phyloP scores from a whole-genome alignment of 2,797 vertebrate genomes.

The Xerus rutilus region DNA sequence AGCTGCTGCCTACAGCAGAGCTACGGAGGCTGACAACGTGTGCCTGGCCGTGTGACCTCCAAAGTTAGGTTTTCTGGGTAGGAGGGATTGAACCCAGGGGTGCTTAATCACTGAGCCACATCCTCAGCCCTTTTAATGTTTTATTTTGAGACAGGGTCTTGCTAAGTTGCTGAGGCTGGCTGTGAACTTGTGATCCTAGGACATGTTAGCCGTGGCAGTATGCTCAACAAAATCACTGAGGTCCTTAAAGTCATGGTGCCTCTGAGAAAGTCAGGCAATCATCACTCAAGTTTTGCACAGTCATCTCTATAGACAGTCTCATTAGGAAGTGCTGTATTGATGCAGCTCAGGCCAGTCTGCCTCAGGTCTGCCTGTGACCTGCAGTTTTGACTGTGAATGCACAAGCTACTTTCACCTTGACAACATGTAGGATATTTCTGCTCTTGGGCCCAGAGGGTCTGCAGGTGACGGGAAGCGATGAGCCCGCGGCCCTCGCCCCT shows the following conservation, averaged over 20 bases:
- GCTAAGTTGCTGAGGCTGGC: too few species aligned
- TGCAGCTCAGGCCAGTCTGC: background rate
- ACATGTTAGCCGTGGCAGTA: background rate
- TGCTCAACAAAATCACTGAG: background rate
- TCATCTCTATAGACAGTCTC: background rate
- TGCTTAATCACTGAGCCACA: too few species aligned
- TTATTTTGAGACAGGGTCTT: too few species aligned
- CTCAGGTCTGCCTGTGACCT: background rate
- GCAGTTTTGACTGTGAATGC: background rate
- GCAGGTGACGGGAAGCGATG: background rate
- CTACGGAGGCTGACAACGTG: fast-evolving
- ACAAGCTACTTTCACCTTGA: background rate
- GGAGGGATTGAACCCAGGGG: too few species aligned
- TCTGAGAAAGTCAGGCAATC: background rate
- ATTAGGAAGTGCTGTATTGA: background rate
- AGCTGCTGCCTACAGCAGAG: too few species aligned
- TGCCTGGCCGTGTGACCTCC: too few species aligned
- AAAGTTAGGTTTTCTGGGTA: too few species aligned
- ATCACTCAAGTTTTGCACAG: background rate
- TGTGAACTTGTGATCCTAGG: too few species aligned
- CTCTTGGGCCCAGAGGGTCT: background rate
- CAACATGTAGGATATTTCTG: background rate
- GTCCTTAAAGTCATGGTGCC: background rate
- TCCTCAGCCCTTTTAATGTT: too few species aligned
- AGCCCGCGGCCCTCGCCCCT: background rate